These are phyloP conservation scores for Cyprinus carpio DNA, from an alignment of 2,113 vertebrate genomes.

Conservation along the genomic window DNA sequence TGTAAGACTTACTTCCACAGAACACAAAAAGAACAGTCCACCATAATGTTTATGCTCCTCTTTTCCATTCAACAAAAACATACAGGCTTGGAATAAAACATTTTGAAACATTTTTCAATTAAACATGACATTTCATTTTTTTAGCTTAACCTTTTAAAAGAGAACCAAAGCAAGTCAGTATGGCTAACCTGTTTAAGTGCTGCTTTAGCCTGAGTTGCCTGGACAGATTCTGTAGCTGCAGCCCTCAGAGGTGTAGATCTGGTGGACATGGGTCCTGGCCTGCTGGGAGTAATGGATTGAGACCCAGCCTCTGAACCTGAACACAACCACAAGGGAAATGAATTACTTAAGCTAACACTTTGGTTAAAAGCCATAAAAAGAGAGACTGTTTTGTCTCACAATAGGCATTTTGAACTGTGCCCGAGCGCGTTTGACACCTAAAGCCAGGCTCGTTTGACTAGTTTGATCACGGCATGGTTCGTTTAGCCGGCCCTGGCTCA, in stretches of 20 bases:
- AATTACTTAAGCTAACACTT: neutral
- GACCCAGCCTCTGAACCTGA: constrained; percentile 71
- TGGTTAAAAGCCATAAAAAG: neutral
- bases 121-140: no score
- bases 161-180: neutral
- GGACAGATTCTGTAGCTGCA: constrained; percentile 75
- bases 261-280: constrained; percentile 69
- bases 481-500: no score
- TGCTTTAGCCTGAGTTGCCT: constrained; percentile 85
- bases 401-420: no score
- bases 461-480: no score
- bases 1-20: neutral
- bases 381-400: neutral
- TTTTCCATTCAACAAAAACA: neutral
- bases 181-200: constrained; percentile 89
- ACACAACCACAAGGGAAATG: neutral
- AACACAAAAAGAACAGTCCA: neutral
- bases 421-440: no score
- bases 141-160: neutral
- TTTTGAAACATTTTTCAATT: no score
- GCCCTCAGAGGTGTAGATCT: constrained; percentile 79
- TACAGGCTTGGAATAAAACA: neutral
- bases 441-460: no score
- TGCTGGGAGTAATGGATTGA: constrained; percentile 75
- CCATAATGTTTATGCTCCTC: neutral